Conservation (phyloP, 2,888 invertebrate species). For the Zelleria hepariella region DNA sequence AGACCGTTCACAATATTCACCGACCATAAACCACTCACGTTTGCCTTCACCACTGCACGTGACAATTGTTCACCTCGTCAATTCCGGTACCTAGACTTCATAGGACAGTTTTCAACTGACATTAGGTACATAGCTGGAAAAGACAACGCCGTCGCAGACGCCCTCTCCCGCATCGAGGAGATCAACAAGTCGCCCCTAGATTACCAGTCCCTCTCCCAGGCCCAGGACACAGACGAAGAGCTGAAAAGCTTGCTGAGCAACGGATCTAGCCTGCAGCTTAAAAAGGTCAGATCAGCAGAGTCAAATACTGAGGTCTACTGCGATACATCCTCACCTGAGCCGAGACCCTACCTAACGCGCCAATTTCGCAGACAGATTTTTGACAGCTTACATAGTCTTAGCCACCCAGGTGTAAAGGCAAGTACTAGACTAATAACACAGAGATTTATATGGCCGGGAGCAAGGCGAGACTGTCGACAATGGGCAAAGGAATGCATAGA, state of each 20-base stretch:
- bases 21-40: not conserved
- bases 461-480: not conserved
- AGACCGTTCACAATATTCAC: not conserved
- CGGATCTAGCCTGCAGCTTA: too few relatives aligned
- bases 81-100: not conserved
- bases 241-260: not conserved
- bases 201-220: not conserved
- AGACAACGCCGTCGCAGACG: constrained; percentile 14
- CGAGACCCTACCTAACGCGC: too few relatives aligned
- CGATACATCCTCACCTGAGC: not conserved
- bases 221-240: not conserved
- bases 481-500: not conserved
- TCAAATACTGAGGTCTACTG: not conserved
- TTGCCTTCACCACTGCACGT: constrained; percentile 13
- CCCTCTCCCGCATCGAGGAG: constrained; percentile 6
- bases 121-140: constrained; percentile 12
- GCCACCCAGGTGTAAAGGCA: not conserved
- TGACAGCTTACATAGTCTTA: constrained; percentile 2
- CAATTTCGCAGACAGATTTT: constrained; percentile 13
- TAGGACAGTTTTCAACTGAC: constrained; percentile 10
- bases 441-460: not conserved
- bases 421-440: not conserved
- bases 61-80: constrained; percentile 29
- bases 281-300: not conserved
- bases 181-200: not conserved